Percentiles rank a stretch among this genome's conserved stretches.
These are phyloP conservation scores for Acanthococcus lagerstroemiae DNA, from an alignment of 2,888 invertebrate genomes.

Conservation along the genomic window DNA sequence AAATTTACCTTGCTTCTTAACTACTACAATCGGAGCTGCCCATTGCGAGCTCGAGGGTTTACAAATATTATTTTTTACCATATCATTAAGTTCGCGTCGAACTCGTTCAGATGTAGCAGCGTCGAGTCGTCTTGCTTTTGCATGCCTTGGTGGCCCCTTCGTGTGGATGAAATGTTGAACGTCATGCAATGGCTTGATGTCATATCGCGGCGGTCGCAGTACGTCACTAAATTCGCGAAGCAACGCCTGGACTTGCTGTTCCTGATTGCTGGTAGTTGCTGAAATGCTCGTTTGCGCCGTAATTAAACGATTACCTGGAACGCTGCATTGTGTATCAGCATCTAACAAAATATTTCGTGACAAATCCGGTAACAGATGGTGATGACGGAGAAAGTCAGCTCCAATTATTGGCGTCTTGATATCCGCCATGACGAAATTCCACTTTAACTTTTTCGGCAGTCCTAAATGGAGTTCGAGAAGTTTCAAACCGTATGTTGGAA, in stretches of 20 bases:
- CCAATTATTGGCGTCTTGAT: not conserved
- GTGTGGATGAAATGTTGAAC: constrained; percentile 17
- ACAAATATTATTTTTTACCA: constrained; percentile 41
- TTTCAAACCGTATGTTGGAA: not conserved
- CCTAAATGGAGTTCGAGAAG: not conserved
- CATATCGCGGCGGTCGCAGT: no score
- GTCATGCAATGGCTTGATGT: not conserved
- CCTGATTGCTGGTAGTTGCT: no score
- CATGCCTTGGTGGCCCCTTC: constrained; percentile 15
- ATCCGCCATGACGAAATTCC: not conserved
- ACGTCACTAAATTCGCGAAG: not conserved
- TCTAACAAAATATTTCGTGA: not conserved
- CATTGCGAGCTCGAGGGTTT: constrained; percentile 42
- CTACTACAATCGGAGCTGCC: constrained; percentile 41
- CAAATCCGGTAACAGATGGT: not conserved
- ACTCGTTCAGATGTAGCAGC: no score
- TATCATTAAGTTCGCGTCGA: constrained; percentile 38
- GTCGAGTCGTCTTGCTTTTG: constrained; percentile 9
- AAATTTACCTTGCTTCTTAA: constrained; percentile 35
- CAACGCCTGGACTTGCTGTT: not conserved
- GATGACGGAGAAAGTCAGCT: not conserved
- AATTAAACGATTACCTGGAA: not conserved
- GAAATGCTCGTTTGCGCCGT: not conserved
- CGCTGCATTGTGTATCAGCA: not conserved
- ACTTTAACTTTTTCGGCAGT: not conserved